Conservation (phyloP, 1,140 invertebrate genomes). For the Macrotrachela quadricornifera region DNA sequence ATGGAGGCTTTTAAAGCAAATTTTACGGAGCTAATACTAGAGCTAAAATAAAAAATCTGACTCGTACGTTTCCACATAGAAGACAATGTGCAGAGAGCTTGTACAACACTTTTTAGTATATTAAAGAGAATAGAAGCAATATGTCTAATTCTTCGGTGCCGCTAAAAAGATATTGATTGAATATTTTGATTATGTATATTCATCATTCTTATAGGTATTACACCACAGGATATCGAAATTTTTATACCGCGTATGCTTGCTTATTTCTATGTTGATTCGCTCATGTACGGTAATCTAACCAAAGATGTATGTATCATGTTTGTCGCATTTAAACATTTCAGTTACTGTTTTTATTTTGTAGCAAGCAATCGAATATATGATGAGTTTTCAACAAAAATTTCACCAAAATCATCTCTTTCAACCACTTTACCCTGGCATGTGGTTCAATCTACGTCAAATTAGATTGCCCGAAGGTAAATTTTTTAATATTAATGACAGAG, state of each 20-base stretch:
- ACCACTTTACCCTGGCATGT: not conserved
- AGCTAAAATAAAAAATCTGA: too few relatives aligned
- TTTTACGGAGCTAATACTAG: too few relatives aligned
- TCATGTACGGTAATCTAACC: slow-evolving; percentile 5
- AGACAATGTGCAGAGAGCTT: too few relatives aligned
- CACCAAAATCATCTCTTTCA: not conserved
- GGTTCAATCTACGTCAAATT: not conserved
- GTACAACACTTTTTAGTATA: too few relatives aligned
- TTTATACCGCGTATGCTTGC: slow-evolving; percentile 1
- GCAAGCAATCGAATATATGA: not conserved
- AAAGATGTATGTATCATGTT: not conserved
- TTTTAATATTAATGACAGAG: too few relatives aligned
- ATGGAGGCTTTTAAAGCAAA: too few relatives aligned
- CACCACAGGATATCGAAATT: not conserved
- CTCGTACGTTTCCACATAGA: too few relatives aligned
- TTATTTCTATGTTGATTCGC: not conserved
- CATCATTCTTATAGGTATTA: too few relatives aligned
- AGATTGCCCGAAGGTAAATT: slow-evolving; percentile 34
- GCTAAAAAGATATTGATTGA: too few relatives aligned
- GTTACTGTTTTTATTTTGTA: not conserved
- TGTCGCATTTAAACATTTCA: not conserved
- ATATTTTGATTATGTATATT: too few relatives aligned
- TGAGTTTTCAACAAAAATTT: not conserved
- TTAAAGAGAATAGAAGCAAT: too few relatives aligned
- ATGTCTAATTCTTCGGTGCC: too few relatives aligned